phyloP scores from a whole-genome alignment of 2,888 invertebrate genomes.

The Chrysolina americana region DNA sequence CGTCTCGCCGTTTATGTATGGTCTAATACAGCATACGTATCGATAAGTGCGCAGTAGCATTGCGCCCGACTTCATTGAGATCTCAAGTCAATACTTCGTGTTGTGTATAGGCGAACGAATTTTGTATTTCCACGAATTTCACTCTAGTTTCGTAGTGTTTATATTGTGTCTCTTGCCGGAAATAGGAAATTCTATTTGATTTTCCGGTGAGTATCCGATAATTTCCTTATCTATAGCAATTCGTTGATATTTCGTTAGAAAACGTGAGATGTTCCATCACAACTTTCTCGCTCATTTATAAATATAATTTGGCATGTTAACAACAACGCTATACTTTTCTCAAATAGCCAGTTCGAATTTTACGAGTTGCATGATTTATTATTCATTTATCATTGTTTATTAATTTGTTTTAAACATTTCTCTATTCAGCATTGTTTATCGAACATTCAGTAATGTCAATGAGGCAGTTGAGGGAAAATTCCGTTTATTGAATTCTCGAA shows the following conservation, averaged over 20 bases:
- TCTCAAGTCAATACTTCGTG: constrained; percentile 66
- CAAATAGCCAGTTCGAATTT: neutral
- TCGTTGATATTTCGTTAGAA: neutral
- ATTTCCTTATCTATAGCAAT: neutral
- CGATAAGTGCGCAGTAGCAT: constrained; percentile 66
- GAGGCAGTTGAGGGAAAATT: constrained; percentile 27
- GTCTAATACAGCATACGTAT: constrained; percentile 59
- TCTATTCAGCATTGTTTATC: neutral
- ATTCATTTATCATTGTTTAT: neutral
- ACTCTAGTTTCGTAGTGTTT: constrained; percentile 50
- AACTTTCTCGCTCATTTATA: neutral
- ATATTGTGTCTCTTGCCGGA: constrained; percentile 56
- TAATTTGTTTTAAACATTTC: neutral
- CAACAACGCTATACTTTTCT: neutral
- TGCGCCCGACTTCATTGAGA: constrained; percentile 65
- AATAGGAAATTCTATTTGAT: constrained; percentile 42
- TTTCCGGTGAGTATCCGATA: constrained; percentile 56
- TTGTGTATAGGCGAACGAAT: constrained; percentile 58
- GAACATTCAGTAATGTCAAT: neutral
- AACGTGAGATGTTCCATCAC: neutral
- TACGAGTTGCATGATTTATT: neutral
- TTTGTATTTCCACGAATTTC: constrained; percentile 55
- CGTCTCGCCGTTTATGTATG: constrained; percentile 11
- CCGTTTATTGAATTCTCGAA: constrained; percentile 39
- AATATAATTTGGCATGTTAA: constrained; percentile 14